Evolutionary conservation across 2,113 vertebrate species (phyloP), one percentile per base, ranked within the genome.

Genomic region (Nansenia antarctica): DNA sequence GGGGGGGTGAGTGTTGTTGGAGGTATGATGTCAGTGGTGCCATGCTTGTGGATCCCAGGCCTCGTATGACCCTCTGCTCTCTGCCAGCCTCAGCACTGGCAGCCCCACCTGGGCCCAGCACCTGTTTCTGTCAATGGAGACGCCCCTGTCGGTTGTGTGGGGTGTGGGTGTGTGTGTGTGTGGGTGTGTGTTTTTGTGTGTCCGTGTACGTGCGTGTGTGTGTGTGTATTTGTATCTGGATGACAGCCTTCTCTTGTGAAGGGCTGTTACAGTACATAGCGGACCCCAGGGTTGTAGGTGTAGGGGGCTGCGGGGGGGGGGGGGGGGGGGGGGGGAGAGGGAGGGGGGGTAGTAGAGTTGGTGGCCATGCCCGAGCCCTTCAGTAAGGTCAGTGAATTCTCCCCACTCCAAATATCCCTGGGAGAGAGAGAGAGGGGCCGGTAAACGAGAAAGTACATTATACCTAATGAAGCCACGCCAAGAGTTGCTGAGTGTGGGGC

Each of bases 381-480:
- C 49, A 47, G 65, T 64, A 54, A 79, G 69, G 72, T 75, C 70
- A 70, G 27, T 53, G 58, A 34, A 20, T 67, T 66, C 52, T 55
- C 73, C 60, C 29, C 72, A 76, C 45, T 69, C 52, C 57, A 66
- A 65, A 75, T 69, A 65, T 69, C 75, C 57, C 47, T 54, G 47
- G 61, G 62, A 77, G 72, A 75, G 49, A 60, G 54, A n/a, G n/a
- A n/a, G n/a, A 60, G 29, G 5, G 26, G 26, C 24, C 55, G 14
- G 55, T 27, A 58, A 58, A 31, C 27, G 24, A 58, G 55, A 18
- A 58, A 31, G 55, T 72, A 69, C 73, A 81, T 79, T 79, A 76
- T 62, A 70, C 65, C 78, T 81, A 85, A 85, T 85, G 81, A 73
- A 57, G 70, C 76, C 69, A 77, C 27, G 42, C 75, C 63, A 62